Conservation (phyloP, 2,888 invertebrate species). For the Amiota mariae region DNA sequence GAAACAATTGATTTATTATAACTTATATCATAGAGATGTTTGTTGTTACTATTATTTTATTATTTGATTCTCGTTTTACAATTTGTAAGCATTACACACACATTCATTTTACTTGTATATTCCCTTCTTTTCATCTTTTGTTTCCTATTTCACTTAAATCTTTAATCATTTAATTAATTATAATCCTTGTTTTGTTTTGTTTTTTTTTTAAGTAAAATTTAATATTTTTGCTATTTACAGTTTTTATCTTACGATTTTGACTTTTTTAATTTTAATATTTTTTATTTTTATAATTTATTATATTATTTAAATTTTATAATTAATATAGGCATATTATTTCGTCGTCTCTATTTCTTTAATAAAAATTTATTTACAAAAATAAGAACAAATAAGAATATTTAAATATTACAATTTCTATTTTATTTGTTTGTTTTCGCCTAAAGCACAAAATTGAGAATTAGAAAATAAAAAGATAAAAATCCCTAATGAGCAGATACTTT, state of each 20-base stretch:
- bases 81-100: constrained; percentile 23
- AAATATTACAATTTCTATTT: too few species aligned
- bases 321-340: too few species aligned
- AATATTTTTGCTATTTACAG: constrained; percentile 35
- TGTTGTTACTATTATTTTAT: not conserved
- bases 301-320: too few species aligned
- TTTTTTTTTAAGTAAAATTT: constrained; percentile 17
- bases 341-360: too few species aligned
- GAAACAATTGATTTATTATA: not conserved
- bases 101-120: too few species aligned
- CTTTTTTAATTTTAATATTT: constrained; percentile 33
- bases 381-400: too few species aligned
- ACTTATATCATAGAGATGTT: constrained; percentile 4
- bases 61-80: constrained; percentile 23
- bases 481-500: too few species aligned
- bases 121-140: not conserved
- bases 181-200: constrained; percentile 31
- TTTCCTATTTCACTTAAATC: constrained; percentile 33
- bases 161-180: constrained; percentile 31
- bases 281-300: not conserved
- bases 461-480: too few species aligned
- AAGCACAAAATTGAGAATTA: too few species aligned
- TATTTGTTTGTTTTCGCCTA: too few species aligned
- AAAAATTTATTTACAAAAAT: too few species aligned
- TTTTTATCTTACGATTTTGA: constrained; percentile 39